A percentile compares a stretch with the other conserved stretches of the same genome.
These are phyloP conservation scores for Drosophila colorata DNA, from an alignment of 2,888 invertebrate genomes.

Conservation along the genomic window DNA sequence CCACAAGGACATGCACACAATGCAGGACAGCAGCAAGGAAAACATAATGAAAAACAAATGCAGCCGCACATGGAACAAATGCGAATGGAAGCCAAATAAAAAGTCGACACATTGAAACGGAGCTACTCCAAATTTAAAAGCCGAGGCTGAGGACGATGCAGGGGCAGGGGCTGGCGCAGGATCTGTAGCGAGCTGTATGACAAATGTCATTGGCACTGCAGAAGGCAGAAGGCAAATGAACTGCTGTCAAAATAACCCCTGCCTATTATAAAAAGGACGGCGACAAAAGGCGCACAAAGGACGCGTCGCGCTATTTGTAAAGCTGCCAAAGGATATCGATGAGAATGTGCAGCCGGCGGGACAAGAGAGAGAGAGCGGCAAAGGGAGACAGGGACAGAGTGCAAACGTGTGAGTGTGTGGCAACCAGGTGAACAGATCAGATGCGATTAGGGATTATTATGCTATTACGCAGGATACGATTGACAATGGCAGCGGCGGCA, in stretches of 20 bases:
- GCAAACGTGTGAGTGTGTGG: constrained; percentile 20
- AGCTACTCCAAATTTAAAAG: constrained; percentile 32
- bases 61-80: constrained; percentile 49
- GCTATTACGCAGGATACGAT: constrained; percentile 83
- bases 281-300: constrained; percentile 70
- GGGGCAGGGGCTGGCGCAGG: constrained; percentile 7
- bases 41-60: constrained; percentile 48
- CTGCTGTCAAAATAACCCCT: constrained; percentile 81
- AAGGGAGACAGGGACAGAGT: constrained; percentile 1
- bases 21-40: constrained; percentile 26
- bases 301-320: constrained; percentile 66
- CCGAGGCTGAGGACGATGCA: too few relatives aligned
- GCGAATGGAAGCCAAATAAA: constrained; percentile 59
- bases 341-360: constrained; percentile 73
- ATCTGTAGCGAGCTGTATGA: constrained; percentile 34
- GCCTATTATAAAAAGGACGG: constrained; percentile 58
- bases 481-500: constrained; percentile 64
- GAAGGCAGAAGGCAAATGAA: constrained; percentile 77
- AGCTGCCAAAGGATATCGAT: constrained; percentile 69
- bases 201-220: constrained; percentile 58
- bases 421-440: constrained; percentile 80
- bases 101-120: constrained; percentile 61
- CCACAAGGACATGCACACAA: constrained; percentile 33
- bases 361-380: constrained; percentile 1
- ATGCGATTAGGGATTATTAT: constrained; percentile 84